Evolutionary conservation across 2,888 invertebrate species (phyloP).

Genomic region (Acronicta leporina): DNA sequence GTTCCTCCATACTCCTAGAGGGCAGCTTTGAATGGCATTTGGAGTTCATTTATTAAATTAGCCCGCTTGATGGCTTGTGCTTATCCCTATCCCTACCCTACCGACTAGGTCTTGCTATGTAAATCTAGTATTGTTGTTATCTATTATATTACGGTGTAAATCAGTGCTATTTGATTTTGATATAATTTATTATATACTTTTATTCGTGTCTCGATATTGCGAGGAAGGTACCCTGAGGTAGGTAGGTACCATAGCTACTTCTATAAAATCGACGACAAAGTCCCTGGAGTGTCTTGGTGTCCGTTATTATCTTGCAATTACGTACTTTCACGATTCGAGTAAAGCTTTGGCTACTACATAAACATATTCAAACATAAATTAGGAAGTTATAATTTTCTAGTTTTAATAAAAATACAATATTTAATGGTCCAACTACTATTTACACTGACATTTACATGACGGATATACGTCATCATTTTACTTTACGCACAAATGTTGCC

Average conservation of each 20-base stretch:
- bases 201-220: too few species aligned
- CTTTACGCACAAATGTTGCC: slow-evolving; percentile 14
- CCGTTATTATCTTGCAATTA: slow-evolving; percentile 13
- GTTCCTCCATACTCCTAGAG: too few species aligned
- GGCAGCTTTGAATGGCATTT: too few species aligned
- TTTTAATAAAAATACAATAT: slow-evolving; percentile 39
- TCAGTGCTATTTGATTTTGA: slow-evolving; percentile 16
- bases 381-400: slow-evolving; percentile 20
- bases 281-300: slow-evolving; percentile 5
- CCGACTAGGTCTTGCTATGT: slow-evolving; percentile 36
- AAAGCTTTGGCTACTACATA: slow-evolving; percentile 49
- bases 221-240: too few species aligned
- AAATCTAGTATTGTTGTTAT: slow-evolving; percentile 45
- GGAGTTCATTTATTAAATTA: too few species aligned
- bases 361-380: slow-evolving; percentile 19
- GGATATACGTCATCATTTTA: slow-evolving; percentile 1
- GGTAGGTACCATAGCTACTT: too few species aligned
- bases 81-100: slow-evolving; percentile 20
- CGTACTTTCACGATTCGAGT: slow-evolving; percentile 45
- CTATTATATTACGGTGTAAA: slow-evolving; percentile 7
- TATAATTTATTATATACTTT: too few species aligned
- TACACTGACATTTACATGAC: slow-evolving; percentile 40
- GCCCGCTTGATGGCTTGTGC: too few species aligned
- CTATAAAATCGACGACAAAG: too few species aligned
- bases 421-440: slow-evolving; percentile 63